Base-by-base conservation (phyloP, 2,797 vertebrate genomes). In the Chelonia mydas region DNA sequence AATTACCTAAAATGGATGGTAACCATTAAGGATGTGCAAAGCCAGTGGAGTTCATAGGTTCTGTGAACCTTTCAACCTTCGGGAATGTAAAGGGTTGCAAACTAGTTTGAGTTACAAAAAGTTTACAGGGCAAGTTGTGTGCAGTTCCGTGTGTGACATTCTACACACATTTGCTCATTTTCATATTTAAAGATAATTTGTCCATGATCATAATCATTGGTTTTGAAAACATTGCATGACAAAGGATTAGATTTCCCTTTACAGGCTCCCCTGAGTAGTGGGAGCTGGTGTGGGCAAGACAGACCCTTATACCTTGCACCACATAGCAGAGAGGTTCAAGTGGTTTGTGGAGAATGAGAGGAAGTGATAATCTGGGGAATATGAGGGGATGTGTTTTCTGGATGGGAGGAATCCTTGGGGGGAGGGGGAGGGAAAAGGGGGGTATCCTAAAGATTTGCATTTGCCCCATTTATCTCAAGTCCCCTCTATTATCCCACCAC, bases 1-100 rank as follows among this genome's bases (percentile, higher is more conserved):
- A 21, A 55, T 3, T 0, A 1, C 61, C 23, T 7, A n/a, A 27
- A 53, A 21, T 2, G 33, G 0, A 0, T 21, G 51, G 16, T 86
- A n/a, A 79, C 51, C 45, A 37, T 51, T 11, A 31, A 0, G 0
- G 37, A 80, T 49, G 12, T 11, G 19, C 76, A 72, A 83, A 54
- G 82, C 55, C 37, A 61, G 54, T 47, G 13, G 13, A 45, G 3
- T 28, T 1, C 11, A 19, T 54, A n/a, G 28, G 41, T 0, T 49
- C 13, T 49, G 41, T 28, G 72, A 76, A 76, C 45, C 72, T 76
- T 23, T 28, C 25, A 77, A 31, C 15, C 47, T 49, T 31, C 16
- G 2, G 27, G 45, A 77, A 27, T 31, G 27, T 16, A 49, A 49
- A 2, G 33, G 45, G 3, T 28, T 47, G 81, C 3, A 37, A 89